Evolutionary conservation across 2,888 invertebrate genomes (phyloP).

Genomic region (Melanotus villosus): DNA sequence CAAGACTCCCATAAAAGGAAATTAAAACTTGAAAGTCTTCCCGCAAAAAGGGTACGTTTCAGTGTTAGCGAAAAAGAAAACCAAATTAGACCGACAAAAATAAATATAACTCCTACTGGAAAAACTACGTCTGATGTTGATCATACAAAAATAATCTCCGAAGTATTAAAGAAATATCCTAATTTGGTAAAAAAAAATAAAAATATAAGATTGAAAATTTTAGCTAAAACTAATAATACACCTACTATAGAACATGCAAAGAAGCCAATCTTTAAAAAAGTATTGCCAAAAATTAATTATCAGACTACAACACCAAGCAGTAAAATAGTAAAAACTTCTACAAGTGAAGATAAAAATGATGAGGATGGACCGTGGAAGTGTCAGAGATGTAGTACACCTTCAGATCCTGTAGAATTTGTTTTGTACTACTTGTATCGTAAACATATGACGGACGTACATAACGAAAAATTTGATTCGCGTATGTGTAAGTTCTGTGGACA

Average conservation of each 20-base stretch:
- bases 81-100: slow-evolving; percentile 62
- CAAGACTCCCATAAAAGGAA: slow-evolving; percentile 60
- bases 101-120: slow-evolving; percentile 59
- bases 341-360: slow-evolving; percentile 72
- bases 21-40: slow-evolving; percentile 59
- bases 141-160: slow-evolving; percentile 90
- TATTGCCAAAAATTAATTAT: slow-evolving; percentile 13
- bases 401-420: slow-evolving; percentile 77
- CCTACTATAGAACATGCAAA: slow-evolving; percentile 16
- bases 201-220: slow-evolving; percentile 88
- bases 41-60: slow-evolving; percentile 67
- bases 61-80: slow-evolving; percentile 77
- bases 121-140: slow-evolving; percentile 58
- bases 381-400: slow-evolving; percentile 79
- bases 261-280: slow-evolving; percentile 35
- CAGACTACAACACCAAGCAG: not conserved
- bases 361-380: slow-evolving; percentile 86
- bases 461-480: slow-evolving; percentile 81
- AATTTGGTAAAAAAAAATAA: slow-evolving; percentile 89
- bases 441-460: slow-evolving; percentile 86
- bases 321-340: slow-evolving; percentile 14
- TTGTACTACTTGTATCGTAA: slow-evolving; percentile 85
- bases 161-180: slow-evolving; percentile 90
- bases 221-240: slow-evolving; percentile 71
- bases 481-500: slow-evolving; percentile 91